Conservation (phyloP, 2,113 vertebrate genomes). For the Henicopernis longicauda region DNA sequence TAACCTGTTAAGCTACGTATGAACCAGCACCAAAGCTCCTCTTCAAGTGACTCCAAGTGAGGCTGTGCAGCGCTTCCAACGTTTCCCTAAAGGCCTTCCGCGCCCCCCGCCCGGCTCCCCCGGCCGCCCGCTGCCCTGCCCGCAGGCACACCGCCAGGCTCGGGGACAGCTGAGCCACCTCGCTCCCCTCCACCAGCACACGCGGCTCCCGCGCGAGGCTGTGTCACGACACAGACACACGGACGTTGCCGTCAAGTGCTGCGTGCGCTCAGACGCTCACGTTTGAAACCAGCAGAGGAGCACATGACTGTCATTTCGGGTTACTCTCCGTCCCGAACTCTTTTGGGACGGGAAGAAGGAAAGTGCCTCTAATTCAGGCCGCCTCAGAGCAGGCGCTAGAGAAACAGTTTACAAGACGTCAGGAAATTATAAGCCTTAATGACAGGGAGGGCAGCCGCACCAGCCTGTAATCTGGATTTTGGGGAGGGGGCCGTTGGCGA, state of each 20-base stretch:
- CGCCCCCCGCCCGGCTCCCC: fast-evolving
- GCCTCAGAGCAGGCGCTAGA: not conserved
- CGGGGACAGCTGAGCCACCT: too few species aligned
- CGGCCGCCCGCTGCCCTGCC: not conserved
- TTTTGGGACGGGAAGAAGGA: not conserved
- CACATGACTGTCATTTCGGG: not conserved
- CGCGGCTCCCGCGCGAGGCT: fast-evolving
- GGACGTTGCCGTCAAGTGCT: not conserved
- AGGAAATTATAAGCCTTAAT: not conserved
- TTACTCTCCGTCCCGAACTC: not conserved
- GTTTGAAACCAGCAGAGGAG: not conserved
- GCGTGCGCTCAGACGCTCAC: not conserved
- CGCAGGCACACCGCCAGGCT: fast-evolving
- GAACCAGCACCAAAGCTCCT: not conserved
- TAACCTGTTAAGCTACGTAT: fast-evolving
- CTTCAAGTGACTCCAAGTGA: fast-evolving
- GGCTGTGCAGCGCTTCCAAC: fast-evolving
- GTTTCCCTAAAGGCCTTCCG: not conserved
- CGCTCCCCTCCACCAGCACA: fast-evolving
- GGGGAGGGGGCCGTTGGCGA: not conserved
- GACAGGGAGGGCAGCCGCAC: not conserved
- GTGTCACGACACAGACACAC: not conserved
- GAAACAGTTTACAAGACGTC: not conserved
- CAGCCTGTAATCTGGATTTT: not conserved
- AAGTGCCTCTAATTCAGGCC: not conserved